These are phyloP conservation scores for Momotus momota DNA, from an alignment of 2,797 vertebrate species.

Conservation along the genomic window DNA sequence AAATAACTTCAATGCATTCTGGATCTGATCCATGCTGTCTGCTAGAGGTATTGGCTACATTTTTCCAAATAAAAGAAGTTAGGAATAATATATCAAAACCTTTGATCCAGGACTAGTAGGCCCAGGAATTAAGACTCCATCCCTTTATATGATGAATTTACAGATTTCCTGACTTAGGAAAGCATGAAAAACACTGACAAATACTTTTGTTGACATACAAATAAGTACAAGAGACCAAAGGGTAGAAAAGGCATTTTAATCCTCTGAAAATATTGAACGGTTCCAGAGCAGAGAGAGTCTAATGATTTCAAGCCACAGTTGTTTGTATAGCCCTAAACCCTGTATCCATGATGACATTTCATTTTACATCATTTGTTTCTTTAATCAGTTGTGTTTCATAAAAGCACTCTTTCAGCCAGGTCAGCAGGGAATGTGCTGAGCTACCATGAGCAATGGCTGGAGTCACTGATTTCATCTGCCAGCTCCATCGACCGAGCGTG, in stretches of 20 bases:
- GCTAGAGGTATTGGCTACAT: conserved; percentile 63
- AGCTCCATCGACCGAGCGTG: not conserved
- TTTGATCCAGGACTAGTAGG: conserved; percentile 53
- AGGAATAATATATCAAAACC: conserved; percentile 65
- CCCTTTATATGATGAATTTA: conserved; percentile 60
- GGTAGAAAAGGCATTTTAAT: conserved; percentile 69
- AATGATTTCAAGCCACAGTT: conserved; percentile 68
- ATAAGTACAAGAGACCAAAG: conserved; percentile 61
- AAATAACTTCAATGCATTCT: conserved; percentile 65
- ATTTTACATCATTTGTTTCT: conserved; percentile 75
- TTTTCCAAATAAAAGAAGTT: conserved; percentile 72
- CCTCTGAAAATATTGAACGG: conserved; percentile 57
- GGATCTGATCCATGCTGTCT: conserved; percentile 61
- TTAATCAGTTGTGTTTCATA: conserved; percentile 65
- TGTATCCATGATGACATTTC: conserved; percentile 67
- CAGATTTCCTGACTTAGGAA: conserved; percentile 57
- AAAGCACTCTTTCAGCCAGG: conserved; percentile 59
- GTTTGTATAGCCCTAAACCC: conserved; percentile 57
- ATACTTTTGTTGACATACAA: conserved; percentile 69
- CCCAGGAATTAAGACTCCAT: conserved; percentile 41
- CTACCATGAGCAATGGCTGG: conserved; percentile 36
- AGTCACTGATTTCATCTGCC: conserved; percentile 46
- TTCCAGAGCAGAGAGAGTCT: conserved; percentile 41
- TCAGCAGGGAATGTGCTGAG: conserved; percentile 71
- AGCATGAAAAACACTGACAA: conserved; percentile 61